These are phyloP conservation scores for Lysiphlebus fabarum DNA, from an alignment of 1,140 invertebrate species.

Conservation along the genomic window DNA sequence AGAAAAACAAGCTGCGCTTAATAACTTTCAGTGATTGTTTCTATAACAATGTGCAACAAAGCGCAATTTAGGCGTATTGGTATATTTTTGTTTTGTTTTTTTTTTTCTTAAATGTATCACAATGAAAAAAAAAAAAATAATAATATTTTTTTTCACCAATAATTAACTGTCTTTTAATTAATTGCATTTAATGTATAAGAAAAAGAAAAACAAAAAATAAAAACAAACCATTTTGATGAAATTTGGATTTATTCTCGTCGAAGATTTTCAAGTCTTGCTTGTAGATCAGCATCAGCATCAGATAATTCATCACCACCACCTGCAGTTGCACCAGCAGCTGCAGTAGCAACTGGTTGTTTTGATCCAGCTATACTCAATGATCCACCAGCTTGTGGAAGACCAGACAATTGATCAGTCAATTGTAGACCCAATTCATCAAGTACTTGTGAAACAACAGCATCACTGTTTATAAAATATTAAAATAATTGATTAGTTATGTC, in stretches of 20 bases:
- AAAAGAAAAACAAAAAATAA: not conserved
- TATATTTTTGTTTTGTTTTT: no score
- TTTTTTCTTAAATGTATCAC: not conserved
- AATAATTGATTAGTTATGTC: not conserved
- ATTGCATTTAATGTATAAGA: not conserved
- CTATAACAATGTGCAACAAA: no score
- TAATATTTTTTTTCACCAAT: not conserved
- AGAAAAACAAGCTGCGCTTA: no score
- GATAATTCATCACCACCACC: constrained; percentile 56
- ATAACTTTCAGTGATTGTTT: no score
- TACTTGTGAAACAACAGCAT: constrained; percentile 89
- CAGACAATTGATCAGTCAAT: constrained; percentile 83
- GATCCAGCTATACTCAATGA: constrained; percentile 46
- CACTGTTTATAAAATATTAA: constrained; percentile 57
- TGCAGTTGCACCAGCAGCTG: constrained; percentile 40
- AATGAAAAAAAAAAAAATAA: constrained; percentile 4
- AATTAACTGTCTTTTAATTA: not conserved
- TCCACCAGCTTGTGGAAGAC: constrained; percentile 69
- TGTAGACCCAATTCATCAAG: constrained; percentile 96
- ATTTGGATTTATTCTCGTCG: constrained; percentile 71
- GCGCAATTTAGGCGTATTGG: no score
- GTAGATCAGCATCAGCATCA: constrained; percentile 92
- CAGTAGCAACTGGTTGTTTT: constrained; percentile 59
- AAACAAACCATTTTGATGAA: not conserved
- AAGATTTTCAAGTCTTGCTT: constrained; percentile 90